A percentile compares a stretch with the other conserved stretches of the same genome.
phyloP scores from a whole-genome alignment of 2,113 vertebrate species.

The Pseudorectes ferrugineus region DNA sequence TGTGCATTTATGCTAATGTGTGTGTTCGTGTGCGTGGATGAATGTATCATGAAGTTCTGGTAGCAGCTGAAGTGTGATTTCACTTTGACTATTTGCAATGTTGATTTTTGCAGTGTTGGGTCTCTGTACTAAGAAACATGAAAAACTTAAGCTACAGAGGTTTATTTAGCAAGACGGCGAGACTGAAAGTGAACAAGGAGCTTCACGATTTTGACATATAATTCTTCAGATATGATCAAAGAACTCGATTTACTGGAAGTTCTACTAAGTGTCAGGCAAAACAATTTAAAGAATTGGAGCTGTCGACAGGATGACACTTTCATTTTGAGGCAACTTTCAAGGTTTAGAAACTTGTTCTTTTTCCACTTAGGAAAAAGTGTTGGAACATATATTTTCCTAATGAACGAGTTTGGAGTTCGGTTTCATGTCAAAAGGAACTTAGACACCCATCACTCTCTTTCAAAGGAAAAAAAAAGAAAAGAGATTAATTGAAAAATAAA shows the following conservation, averaged over 20 bases:
- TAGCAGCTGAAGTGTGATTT: neutral
- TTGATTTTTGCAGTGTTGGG: neutral
- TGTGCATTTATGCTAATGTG: neutral
- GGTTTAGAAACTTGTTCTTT: neutral
- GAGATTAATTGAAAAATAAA: neutral
- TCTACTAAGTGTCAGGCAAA: constrained; percentile 30
- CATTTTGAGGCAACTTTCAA: neutral
- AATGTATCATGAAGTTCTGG: neutral
- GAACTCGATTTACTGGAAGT: constrained; percentile 12
- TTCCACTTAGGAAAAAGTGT: neutral
- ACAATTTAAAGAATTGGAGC: constrained; percentile 31
- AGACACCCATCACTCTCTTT: neutral
- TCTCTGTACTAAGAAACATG: neutral
- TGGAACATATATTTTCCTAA: constrained; percentile 9
- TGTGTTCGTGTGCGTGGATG: rapidly evolving
- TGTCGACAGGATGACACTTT: neutral
- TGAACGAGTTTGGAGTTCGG: neutral
- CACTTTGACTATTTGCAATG: neutral
- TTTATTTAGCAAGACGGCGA: neutral
- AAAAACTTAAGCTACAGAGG: neutral
- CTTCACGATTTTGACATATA: neutral
- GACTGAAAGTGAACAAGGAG: neutral
- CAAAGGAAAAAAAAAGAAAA: neutral
- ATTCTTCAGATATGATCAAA: constrained; percentile 25
- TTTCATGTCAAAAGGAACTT: neutral